Evolutionary conservation across 2,113 vertebrate species (phyloP).

Genomic region (Pogonocichla stellata): DNA sequence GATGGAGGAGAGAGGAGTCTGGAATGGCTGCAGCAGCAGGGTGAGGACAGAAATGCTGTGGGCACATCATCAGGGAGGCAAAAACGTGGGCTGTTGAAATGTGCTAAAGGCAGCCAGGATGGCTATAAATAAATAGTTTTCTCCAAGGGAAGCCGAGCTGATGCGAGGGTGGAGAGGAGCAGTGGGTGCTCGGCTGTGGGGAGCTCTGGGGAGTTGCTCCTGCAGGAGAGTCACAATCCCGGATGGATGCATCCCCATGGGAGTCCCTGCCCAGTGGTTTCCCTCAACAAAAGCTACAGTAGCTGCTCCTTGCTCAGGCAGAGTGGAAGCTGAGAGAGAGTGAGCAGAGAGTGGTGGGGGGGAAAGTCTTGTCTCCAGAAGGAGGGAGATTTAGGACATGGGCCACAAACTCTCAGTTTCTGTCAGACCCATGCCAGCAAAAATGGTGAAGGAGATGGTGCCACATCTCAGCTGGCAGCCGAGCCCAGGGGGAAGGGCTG

Average conservation of each 20-base stretch:
- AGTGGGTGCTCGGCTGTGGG: background rate
- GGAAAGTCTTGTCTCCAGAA: background rate
- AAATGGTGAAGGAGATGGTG: background rate
- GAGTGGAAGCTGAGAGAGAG: background rate
- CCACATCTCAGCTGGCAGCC: background rate
- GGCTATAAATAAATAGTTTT: constrained; percentile 53
- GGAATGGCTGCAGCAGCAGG: background rate
- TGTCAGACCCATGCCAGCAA: background rate
- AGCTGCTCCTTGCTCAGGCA: background rate
- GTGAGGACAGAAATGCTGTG: background rate
- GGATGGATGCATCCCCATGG: background rate
- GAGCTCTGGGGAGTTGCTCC: background rate
- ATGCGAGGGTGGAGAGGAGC: background rate
- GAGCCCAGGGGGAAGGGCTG: background rate
- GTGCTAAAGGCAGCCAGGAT: constrained; percentile 45
- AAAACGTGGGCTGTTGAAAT: constrained; percentile 43
- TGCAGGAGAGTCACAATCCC: fast-evolving
- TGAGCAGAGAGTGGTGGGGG: background rate
- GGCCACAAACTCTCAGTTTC: background rate
- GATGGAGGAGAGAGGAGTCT: background rate
- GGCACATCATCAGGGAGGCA: background rate
- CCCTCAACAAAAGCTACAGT: background rate
- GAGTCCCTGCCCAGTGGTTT: background rate
- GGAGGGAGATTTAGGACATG: background rate
- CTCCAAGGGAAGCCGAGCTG: background rate